These are phyloP conservation scores for Acanthurus leucopareius DNA, from an alignment of 2,797 vertebrate genomes.

Conservation along the genomic window DNA sequence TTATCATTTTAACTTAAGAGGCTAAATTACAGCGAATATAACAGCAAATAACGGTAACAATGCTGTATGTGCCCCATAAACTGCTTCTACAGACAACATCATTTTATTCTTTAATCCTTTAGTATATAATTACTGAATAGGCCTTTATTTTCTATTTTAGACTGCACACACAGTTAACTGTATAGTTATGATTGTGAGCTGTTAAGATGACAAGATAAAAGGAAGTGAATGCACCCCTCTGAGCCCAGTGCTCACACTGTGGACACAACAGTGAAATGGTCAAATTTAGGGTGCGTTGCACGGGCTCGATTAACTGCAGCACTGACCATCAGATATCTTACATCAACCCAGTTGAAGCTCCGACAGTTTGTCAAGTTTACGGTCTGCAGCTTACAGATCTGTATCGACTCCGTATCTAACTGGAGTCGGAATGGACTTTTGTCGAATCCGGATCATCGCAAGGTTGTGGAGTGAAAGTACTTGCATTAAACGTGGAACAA, in stretches of 20 bases:
- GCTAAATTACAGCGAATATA: neutral
- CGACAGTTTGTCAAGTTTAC: neutral
- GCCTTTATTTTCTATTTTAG: neutral
- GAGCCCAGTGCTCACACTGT: no score
- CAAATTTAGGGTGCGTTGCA: neutral
- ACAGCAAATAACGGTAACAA: neutral
- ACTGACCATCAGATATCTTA: neutral
- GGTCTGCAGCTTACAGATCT: neutral
- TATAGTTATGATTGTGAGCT: no score
- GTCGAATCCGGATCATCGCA: neutral
- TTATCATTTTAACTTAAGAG: neutral
- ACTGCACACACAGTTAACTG: slow-evolving; percentile 2
- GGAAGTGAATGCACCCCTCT: no score
- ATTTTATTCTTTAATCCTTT: neutral
- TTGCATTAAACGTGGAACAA: slow-evolving; percentile 21
- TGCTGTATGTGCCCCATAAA: neutral
- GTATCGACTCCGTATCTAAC: neutral
- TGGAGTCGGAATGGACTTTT: neutral
- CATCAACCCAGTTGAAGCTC: neutral
- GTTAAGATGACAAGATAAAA: no score
- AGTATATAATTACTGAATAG: neutral
- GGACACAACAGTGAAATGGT: neutral
- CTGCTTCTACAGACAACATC: neutral
- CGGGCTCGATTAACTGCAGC: slow-evolving; percentile 1
- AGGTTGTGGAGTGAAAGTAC: slow-evolving; percentile 17